These are phyloP conservation scores for Pantherophis guttatus DNA, from an alignment of 2,113 vertebrate species.

Conservation along the genomic window DNA sequence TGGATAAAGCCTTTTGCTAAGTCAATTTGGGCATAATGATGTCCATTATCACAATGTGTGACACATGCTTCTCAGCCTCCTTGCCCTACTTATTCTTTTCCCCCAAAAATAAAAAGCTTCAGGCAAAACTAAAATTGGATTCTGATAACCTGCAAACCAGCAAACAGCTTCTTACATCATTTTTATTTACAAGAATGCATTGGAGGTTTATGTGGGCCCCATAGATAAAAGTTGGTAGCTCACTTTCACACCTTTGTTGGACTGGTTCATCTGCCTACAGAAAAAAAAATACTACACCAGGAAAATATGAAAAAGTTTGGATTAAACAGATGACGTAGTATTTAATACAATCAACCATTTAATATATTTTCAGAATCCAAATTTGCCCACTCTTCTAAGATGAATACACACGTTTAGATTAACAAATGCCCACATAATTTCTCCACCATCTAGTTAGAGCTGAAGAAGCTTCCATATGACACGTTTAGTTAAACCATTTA, in stretches of 20 bases:
- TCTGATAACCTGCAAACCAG: neutral
- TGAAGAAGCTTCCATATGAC: constrained; percentile 7
- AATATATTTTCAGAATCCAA: neutral
- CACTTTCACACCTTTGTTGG: neutral
- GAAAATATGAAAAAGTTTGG: neutral
- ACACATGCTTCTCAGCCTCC: neutral
- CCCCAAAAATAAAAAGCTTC: neutral
- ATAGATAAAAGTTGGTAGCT: neutral
- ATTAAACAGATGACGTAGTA: neutral
- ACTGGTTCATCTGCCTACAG: neutral
- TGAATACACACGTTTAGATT: neutral
- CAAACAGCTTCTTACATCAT: neutral
- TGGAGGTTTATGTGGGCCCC: neutral
- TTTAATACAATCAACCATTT: neutral
- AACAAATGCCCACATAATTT: neutral
- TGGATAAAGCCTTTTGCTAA: neutral
- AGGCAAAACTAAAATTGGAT: neutral
- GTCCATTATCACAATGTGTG: neutral
- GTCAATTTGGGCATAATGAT: neutral
- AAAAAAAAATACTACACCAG: neutral
- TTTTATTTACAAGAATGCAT: neutral
- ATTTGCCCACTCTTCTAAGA: neutral
- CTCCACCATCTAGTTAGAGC: no score
- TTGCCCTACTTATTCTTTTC: neutral
- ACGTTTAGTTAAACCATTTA: neutral